A percentile compares a stretch with the other conserved stretches of the same genome.
These are phyloP conservation scores for Microtus richardsoni DNA, from an alignment of 2,113 vertebrate genomes.

Conservation along the genomic window DNA sequence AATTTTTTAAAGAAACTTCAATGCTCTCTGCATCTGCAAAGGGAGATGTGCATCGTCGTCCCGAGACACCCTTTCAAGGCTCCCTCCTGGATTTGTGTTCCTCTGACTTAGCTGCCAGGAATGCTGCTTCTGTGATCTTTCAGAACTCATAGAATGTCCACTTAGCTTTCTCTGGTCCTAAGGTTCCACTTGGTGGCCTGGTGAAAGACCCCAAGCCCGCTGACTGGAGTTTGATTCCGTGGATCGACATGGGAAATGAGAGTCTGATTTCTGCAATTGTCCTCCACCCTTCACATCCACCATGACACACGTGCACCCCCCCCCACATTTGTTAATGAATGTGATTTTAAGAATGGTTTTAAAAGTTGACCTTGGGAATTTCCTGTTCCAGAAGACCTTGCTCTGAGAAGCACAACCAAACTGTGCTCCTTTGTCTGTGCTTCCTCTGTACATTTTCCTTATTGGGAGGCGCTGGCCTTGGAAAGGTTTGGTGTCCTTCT, in stretches of 20 bases:
- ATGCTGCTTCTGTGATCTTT: slow-evolving; percentile 31
- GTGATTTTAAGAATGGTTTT: not conserved
- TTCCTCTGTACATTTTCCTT: not conserved
- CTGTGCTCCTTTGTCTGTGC: not conserved
- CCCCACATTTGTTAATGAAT: not conserved
- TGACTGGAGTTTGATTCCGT: not conserved
- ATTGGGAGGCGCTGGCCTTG: not conserved
- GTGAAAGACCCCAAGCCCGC: not conserved
- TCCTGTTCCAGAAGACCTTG: not conserved
- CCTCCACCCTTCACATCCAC: not conserved
- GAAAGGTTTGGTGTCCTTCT: not conserved
- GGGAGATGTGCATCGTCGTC: slow-evolving; percentile 80
- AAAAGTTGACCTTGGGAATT: not conserved
- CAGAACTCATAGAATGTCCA: not conserved
- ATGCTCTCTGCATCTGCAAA: slow-evolving; percentile 83
- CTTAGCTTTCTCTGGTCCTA: slow-evolving; percentile 49
- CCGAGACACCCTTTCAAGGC: slow-evolving; percentile 74
- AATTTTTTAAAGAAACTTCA: slow-evolving; percentile 89
- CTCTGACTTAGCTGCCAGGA: slow-evolving; percentile 65
- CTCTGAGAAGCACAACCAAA: too few species aligned
- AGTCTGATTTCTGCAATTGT: not conserved
- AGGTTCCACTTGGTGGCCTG: not conserved
- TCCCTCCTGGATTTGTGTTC: slow-evolving; percentile 42
- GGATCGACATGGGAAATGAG: too few species aligned
- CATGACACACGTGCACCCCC: too few species aligned